A percentile compares a stretch with the other conserved stretches of the same genome.
Evolutionary conservation across 2,888 invertebrate genomes (phyloP).

Genomic region (Cyrtodaria siliqua): DNA sequence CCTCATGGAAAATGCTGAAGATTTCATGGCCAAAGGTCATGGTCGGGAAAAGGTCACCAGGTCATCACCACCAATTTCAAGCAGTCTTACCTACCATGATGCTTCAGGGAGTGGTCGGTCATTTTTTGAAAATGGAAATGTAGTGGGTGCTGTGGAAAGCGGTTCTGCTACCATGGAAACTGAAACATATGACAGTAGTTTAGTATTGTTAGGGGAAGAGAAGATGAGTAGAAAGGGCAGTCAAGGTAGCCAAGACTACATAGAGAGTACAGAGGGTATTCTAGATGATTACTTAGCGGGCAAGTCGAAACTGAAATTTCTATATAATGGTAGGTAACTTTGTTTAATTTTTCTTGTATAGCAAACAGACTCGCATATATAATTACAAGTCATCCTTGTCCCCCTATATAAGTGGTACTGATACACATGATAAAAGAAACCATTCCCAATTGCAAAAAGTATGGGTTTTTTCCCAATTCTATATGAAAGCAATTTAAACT

Average conservation of each 20-base stretch:
- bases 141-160: conserved; percentile 7
- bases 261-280: conserved; percentile 40
- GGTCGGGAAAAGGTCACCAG: conserved; percentile 3
- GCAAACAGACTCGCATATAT: no score
- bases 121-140: not conserved
- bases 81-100: no score
- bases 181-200: conserved; percentile 31
- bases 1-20: conserved; percentile 61
- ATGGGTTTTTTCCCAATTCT: no score
- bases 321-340: conserved; percentile 53
- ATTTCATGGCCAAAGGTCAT: conserved; percentile 35
- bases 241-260: conserved; percentile 51
- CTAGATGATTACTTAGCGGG: conserved; percentile 53
- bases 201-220: not conserved
- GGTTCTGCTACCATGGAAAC: conserved; percentile 22
- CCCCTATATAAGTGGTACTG: no score
- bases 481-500: no score
- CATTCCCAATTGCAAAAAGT: no score
- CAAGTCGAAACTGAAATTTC: conserved; percentile 56
- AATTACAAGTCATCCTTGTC: no score
- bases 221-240: conserved; percentile 25
- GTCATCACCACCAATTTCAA: not conserved
- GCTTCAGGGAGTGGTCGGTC: not conserved
- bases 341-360: no score
- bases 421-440: no score